Evolutionary conservation across 2,888 invertebrate genomes (phyloP).

Genomic region (Napeogenes sylphis): DNA sequence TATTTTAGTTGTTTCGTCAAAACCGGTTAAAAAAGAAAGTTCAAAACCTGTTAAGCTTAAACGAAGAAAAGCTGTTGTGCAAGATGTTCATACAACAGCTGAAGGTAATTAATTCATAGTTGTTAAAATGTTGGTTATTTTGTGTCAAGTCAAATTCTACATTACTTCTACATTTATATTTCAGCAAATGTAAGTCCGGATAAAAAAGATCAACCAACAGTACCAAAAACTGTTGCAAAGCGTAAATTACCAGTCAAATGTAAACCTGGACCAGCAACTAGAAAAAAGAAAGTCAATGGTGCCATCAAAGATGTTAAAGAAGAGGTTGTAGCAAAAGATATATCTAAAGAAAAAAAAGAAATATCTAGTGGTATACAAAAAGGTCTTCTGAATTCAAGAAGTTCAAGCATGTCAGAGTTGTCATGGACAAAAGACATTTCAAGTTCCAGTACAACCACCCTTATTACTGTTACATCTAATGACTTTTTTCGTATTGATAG

Average conservation of each 20-base stretch:
- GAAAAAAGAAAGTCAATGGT: background rate
- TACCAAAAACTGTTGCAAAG: conserved; percentile 4
- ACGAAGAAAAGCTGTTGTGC: background rate
- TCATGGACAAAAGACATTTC: conserved; percentile 66
- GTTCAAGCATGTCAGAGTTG: conserved; percentile 42
- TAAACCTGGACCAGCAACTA: conserved; percentile 10
- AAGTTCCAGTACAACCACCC: conserved; percentile 51
- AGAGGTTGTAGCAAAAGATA: background rate
- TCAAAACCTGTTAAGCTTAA: conserved; percentile 4
- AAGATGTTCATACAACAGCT: background rate
- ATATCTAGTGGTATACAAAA: background rate
- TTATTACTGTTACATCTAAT: conserved; percentile 44
- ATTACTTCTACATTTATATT: background rate
- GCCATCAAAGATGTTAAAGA: background rate
- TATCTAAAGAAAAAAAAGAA: background rate
- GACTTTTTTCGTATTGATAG: conserved; percentile 55
- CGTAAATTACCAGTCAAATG: conserved; percentile 1
- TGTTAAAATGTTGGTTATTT: background rate
- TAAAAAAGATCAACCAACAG: background rate
- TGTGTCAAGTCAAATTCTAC: too few relatives aligned
- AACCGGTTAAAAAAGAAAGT: conserved; percentile 3
- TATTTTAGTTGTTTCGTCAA: background rate
- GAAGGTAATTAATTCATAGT: conserved; percentile 22
- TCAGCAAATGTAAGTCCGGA: background rate
- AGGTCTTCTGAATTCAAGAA: conserved; percentile 32